phyloP scores from a whole-genome alignment of 2,888 invertebrate genomes.

The Leptopilina drosophilae region DNA sequence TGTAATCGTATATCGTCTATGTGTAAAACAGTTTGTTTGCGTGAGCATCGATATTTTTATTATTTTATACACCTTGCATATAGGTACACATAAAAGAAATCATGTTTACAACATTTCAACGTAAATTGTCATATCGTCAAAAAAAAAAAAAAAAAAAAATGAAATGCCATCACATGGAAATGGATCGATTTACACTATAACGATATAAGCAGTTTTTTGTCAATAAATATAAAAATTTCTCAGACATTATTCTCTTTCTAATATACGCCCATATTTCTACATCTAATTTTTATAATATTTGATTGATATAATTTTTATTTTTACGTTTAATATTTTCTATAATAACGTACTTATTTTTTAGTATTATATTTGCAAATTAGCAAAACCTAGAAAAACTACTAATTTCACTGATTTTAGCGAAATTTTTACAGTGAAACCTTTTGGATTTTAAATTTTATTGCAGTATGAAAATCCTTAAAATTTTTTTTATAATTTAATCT shows the following conservation, averaged over 20 bases:
- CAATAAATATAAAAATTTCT: conserved; percentile 35
- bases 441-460: too few species aligned
- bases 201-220: conserved; percentile 19
- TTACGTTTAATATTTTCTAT: not conserved
- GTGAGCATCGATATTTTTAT: conserved; percentile 58
- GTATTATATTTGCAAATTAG: too few species aligned
- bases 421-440: too few species aligned
- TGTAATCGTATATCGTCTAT: conserved; percentile 13
- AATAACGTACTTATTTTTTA: too few species aligned
- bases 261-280: not conserved
- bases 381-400: too few species aligned
- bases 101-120: conserved; percentile 7
- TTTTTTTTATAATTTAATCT: too few species aligned
- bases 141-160: conserved; percentile 5
- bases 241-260: not conserved
- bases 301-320: not conserved
- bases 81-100: conserved; percentile 49
- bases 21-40: conserved; percentile 10
- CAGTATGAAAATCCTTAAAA: too few species aligned
- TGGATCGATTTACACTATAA: conserved; percentile 27
- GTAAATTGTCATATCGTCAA: conserved; percentile 39
- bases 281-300: too few species aligned
- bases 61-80: conserved; percentile 64
- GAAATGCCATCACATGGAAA: not conserved
- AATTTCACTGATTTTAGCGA: too few species aligned